Base-by-base conservation (phyloP, 2,113 vertebrate genomes). In the Manacus vitellinus region DNA sequence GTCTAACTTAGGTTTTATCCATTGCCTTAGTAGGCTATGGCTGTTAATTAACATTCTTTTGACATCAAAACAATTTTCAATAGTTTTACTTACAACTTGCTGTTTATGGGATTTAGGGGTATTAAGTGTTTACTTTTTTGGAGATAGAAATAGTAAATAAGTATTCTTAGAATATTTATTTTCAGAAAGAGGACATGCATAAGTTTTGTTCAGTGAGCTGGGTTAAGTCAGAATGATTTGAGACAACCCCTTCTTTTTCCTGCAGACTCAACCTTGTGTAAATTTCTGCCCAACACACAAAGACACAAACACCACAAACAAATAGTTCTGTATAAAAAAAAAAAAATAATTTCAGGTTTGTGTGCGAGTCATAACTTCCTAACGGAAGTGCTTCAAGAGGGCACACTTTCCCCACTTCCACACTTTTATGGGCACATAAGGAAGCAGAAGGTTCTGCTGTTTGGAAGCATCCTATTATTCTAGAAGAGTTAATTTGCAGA, bases 141-240 rank as follows among this genome's bases (percentile, higher is more conserved):
- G 58, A 80, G 65, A 62, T 22, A 82, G 43, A 85, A 93, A 66
- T 35, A 49, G 23, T 70, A 58, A 73, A 39, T 37, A 58, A 49
- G 16, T 73, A 63, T 82, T 93, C 30, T 56, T 83, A 85, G 72
- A 96, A 94, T 92, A 80, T 94, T 92, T 88, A 24, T 85, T 94
- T 96, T 83, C 71, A 85, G 44, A 85, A 95, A 55, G 43, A 77
- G 88, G 88, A 49, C 7, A 10, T 14, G 19, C 8, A 14, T 41
- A 31, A 43, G 27, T 56, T 91, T 71, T 91, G 46, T 65, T 78
- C 66, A 35, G 25, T 52, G 25, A 67, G 22, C 37, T 92, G 66
- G 41, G 54, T 27, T 85, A 67, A 90, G 66, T 58, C 44, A 90
- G 75, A 76, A 72, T 25, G 17, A 17, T 58, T 33, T 85, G 31